phyloP scores from a whole-genome alignment of 2,113 vertebrate genomes.

The Oplegnathus fasciatus region DNA sequence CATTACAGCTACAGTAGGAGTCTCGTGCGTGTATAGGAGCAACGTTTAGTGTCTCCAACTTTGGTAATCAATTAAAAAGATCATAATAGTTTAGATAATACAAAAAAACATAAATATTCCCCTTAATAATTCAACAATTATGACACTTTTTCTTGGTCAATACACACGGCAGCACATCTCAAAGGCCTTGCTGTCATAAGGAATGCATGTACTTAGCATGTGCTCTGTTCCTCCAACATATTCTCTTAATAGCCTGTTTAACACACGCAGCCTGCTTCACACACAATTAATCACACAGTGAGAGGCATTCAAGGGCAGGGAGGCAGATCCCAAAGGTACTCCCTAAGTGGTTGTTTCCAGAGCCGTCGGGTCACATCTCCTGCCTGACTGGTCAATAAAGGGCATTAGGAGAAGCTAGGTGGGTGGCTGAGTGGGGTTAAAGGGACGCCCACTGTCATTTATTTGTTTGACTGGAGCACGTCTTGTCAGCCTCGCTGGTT shows the following conservation, averaged over 20 bases:
- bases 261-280: slow-evolving; percentile 44
- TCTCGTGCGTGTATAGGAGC: neutral
- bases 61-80: neutral
- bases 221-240: neutral
- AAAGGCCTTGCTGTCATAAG: neutral
- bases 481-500: slow-evolving; percentile 6
- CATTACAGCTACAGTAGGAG: neutral
- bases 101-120: neutral
- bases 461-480: slow-evolving; percentile 15
- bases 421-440: slow-evolving; percentile 16
- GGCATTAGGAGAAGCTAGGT: neutral
- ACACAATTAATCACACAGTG: slow-evolving; percentile 45
- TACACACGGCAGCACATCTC: neutral
- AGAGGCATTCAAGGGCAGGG: slow-evolving; percentile 16
- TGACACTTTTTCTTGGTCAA: neutral
- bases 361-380: slow-evolving; percentile 32
- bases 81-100: neutral
- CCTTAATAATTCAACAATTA: neutral
- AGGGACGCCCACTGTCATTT: neutral
- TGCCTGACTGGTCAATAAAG: slow-evolving; percentile 47
- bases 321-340: slow-evolving; percentile 4
- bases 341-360: slow-evolving; percentile 47
- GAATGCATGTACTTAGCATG: neutral
- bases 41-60: neutral
- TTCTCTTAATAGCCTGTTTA: slow-evolving; percentile 35